Evolutionary conservation across 2,888 invertebrate genomes (phyloP).

Genomic region (Gymnoscelis rufifasciata): DNA sequence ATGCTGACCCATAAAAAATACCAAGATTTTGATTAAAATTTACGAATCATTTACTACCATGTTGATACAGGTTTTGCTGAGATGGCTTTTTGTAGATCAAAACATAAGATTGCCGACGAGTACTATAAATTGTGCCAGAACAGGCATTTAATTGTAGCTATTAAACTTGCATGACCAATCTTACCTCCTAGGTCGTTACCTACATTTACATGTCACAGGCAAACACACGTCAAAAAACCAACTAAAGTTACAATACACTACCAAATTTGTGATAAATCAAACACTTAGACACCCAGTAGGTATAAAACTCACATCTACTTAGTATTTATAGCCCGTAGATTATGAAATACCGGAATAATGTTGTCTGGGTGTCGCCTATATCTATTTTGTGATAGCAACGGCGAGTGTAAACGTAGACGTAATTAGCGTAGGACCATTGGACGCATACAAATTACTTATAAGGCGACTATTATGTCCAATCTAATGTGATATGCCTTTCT

Average conservation of each 20-base stretch:
- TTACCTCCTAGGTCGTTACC: not conserved
- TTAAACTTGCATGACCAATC: not conserved
- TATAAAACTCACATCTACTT: not conserved
- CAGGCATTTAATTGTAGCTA: not conserved
- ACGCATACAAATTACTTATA: constrained; percentile 54
- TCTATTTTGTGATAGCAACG: constrained; percentile 12
- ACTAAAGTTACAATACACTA: not conserved
- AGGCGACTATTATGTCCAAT: constrained; percentile 48
- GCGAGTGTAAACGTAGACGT: constrained; percentile 44
- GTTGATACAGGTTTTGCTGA: constrained; percentile 23
- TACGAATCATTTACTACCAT: too few relatives aligned
- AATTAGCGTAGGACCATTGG: constrained; percentile 45
- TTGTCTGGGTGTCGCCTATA: constrained; percentile 1
- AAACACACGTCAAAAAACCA: not conserved
- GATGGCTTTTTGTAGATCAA: constrained; percentile 13
- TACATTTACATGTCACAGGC: too few relatives aligned
- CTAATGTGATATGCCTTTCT: constrained; percentile 22
- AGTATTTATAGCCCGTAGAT: too few relatives aligned
- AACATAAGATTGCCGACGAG: constrained; percentile 4
- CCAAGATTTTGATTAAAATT: too few relatives aligned
- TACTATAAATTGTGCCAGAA: not conserved
- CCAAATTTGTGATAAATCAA: not conserved
- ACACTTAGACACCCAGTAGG: too few relatives aligned
- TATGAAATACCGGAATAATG: not conserved
- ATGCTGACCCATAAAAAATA: too few relatives aligned